These are phyloP conservation scores for Meta bourneti DNA, from an alignment of 2,888 invertebrate species.

Conservation along the genomic window DNA sequence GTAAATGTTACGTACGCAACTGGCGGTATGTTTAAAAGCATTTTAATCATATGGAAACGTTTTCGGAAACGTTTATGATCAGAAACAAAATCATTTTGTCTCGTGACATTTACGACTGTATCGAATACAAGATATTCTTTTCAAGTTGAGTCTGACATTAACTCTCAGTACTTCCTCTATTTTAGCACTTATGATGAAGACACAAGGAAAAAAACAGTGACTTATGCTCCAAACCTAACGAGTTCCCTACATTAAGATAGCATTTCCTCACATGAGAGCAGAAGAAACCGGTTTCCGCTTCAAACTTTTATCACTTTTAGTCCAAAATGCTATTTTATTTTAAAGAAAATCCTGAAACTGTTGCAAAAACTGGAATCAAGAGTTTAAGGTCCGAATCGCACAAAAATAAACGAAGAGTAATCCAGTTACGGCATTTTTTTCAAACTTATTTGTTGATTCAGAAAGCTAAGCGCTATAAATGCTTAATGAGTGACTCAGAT, in stretches of 20 bases:
- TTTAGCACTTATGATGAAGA: not conserved
- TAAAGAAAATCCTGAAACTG: not conserved
- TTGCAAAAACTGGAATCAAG: not conserved
- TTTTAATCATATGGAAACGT: too few relatives aligned
- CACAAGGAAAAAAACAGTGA: not conserved
- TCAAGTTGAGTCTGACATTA: too few relatives aligned
- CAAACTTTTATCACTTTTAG: slow-evolving; percentile 10
- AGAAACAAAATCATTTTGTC: too few relatives aligned
- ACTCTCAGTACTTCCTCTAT: not conserved
- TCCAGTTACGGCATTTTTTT: slow-evolving; percentile 15
- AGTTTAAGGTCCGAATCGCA: not conserved
- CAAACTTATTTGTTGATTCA: slow-evolving; percentile 25
- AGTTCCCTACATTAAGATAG: not conserved
- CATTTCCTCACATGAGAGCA: slow-evolving; percentile 4
- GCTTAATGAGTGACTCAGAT: slow-evolving; percentile 49
- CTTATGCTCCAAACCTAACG: not conserved
- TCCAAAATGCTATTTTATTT: slow-evolving; percentile 4
- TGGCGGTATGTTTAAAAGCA: too few relatives aligned
- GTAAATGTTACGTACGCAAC: too few relatives aligned
- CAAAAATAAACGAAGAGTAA: not conserved
- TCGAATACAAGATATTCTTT: too few relatives aligned
- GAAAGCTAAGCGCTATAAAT: slow-evolving; percentile 39
- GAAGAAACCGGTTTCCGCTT: slow-evolving; percentile 9
- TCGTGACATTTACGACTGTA: too few relatives aligned
- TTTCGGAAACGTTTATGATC: too few relatives aligned